Evolutionary conservation across 2,113 vertebrate genomes (phyloP).

Genomic region (Lagenorhynchus albirostris): DNA sequence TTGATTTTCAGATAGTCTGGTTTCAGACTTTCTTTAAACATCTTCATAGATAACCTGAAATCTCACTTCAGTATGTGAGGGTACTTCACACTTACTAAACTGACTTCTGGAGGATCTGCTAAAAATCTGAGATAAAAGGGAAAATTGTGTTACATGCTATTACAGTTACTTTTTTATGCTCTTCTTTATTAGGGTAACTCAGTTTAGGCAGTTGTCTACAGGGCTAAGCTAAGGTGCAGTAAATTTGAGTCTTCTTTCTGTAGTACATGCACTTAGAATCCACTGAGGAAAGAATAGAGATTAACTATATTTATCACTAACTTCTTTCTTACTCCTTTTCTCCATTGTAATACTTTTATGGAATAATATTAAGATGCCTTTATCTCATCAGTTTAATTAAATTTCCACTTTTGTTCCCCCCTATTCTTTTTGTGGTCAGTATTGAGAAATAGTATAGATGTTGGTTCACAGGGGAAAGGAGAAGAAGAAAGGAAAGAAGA

Average conservation of each 20-base stretch:
- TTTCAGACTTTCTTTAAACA: not conserved
- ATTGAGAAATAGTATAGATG: not conserved
- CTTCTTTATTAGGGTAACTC: not conserved
- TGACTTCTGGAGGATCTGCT: not conserved
- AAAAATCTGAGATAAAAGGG: not conserved
- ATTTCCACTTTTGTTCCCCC: not conserved
- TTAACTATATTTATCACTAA: not conserved
- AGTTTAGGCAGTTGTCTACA: too few relatives aligned
- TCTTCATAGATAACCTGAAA: not conserved
- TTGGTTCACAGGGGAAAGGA: not conserved
- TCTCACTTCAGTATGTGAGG: not conserved
- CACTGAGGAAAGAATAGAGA: not conserved
- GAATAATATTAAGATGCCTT: not conserved
- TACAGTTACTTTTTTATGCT: not conserved
- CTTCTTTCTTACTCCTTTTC: not conserved
- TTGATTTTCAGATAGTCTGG: not conserved
- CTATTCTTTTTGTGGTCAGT: not conserved
- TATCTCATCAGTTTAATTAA: not conserved
- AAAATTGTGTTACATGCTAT: not conserved
- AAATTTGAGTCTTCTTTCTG: not conserved
- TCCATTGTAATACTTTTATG: not conserved
- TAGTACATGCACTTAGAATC: not conserved
- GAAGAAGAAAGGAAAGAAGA: not conserved
- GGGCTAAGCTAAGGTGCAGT: not conserved
- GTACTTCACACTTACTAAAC: fast-evolving